A percentile compares a stretch with the other conserved stretches of the same genome.
Conservation (phyloP, 1,140 invertebrate genomes). For the Drosophila pseudoananassae region DNA sequence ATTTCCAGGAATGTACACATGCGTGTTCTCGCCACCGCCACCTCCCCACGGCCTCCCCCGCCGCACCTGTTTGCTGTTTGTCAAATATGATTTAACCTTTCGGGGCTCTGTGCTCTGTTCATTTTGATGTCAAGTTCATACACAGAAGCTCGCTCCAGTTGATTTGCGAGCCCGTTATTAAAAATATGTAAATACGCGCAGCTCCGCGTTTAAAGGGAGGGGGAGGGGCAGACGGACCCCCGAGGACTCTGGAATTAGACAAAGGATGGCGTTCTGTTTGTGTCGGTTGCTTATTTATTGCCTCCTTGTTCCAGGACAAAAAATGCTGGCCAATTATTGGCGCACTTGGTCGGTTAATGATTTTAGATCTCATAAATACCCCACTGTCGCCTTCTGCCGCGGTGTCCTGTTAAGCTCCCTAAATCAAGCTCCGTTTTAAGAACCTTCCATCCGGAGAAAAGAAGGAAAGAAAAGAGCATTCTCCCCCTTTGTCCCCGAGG, state of each 20-base stretch:
- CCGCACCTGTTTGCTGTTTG: constrained; percentile 49
- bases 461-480: background rate
- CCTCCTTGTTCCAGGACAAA: constrained; percentile 18
- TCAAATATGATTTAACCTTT: constrained; percentile 67
- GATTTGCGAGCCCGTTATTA: constrained; percentile 70
- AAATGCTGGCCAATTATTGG: background rate
- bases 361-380: background rate
- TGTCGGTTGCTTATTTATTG: constrained; percentile 14
- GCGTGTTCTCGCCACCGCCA: constrained; percentile 20
- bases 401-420: background rate
- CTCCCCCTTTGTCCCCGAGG: background rate
- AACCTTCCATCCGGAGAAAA: constrained; percentile 5
- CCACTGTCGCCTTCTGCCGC: no score
- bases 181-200: constrained; percentile 60
- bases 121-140: constrained; percentile 69
- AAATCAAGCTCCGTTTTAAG: constrained; percentile 26
- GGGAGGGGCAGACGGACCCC: no score
- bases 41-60: no score
- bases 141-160: constrained; percentile 46
- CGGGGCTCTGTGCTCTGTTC: constrained; percentile 42
- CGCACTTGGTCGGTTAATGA: background rate
- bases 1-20: constrained; percentile 47
- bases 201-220: background rate
- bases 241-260: constrained; percentile 35
- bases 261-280: constrained; percentile 49